Conservation (phyloP, 2,797 vertebrate species). For the Sandelia bainsii region DNA sequence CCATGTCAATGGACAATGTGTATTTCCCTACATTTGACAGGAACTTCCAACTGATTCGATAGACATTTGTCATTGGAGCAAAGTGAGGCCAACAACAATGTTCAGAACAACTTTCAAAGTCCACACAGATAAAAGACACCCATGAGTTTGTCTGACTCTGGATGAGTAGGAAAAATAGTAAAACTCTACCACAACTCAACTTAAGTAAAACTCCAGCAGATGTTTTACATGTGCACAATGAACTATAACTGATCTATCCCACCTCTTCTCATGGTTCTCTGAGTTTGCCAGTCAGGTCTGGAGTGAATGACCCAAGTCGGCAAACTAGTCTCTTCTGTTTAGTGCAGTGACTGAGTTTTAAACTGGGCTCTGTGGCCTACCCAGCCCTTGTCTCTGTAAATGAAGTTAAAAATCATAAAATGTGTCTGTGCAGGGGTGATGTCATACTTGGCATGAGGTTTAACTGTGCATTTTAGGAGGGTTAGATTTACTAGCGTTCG, state of each 20-base stretch:
- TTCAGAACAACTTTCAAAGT: constrained; percentile 14
- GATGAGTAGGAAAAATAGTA: constrained; percentile 6
- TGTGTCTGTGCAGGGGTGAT: constrained; percentile 71
- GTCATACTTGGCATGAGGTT: constrained; percentile 80
- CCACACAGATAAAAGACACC: constrained; percentile 4
- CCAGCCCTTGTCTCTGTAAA: constrained; percentile 64
- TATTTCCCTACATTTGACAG: constrained; percentile 1
- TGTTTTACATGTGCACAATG: constrained; percentile 55
- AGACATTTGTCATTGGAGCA: constrained; percentile 3
- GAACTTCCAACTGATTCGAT: neutral
- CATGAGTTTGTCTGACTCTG: constrained; percentile 14
- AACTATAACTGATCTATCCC: constrained; percentile 41
- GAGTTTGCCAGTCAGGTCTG: constrained; percentile 26
- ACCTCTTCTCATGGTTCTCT: constrained; percentile 17
- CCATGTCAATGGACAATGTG: neutral
- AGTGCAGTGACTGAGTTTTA: constrained; percentile 52
- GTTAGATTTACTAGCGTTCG: constrained; percentile 81
- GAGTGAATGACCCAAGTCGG: constrained; percentile 50
- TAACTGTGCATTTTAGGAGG: constrained; percentile 75
- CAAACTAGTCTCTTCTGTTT: constrained; percentile 40
- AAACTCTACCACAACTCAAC: constrained; percentile 27
- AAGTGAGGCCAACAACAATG: neutral
- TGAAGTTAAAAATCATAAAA: constrained; percentile 76
- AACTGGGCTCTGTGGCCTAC: constrained; percentile 64
- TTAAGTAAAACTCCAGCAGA: constrained; percentile 46